Conservation (phyloP, 2,797 vertebrate genomes). For the Argyrosomus regius region DNA sequence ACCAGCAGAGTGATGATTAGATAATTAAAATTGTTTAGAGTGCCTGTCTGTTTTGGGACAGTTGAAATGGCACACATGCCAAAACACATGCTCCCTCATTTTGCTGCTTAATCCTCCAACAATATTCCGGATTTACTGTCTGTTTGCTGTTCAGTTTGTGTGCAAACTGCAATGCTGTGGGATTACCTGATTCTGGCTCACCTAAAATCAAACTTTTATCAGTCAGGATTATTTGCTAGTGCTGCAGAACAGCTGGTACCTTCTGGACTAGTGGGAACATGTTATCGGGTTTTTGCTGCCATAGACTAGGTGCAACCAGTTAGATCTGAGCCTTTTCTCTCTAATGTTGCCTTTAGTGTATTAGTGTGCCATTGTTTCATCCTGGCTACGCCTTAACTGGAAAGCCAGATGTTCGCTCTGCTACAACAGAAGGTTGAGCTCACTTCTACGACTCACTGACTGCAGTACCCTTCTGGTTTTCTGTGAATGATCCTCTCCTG, state of each 20-base stretch:
- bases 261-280: background rate
- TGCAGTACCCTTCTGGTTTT: constrained; percentile 4
- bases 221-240: constrained; percentile 1
- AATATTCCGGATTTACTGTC: constrained; percentile 18
- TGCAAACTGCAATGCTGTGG: background rate
- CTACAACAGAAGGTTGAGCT: constrained; percentile 7
- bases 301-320: background rate
- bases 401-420: constrained; percentile 12
- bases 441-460: constrained; percentile 3
- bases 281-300: background rate
- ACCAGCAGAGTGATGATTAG: constrained; percentile 18
- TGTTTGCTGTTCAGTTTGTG: constrained; percentile 42
- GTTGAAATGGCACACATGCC: constrained; percentile 19
- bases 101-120: constrained; percentile 28
- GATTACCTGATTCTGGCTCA: constrained; percentile 32
- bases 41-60: constrained; percentile 27
- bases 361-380: constrained; percentile 5
- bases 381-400: background rate
- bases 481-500: constrained; percentile 14
- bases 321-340: background rate
- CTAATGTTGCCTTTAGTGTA: constrained; percentile 2
- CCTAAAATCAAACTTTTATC: constrained; percentile 8
- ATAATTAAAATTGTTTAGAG: constrained; percentile 36
- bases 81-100: constrained; percentile 23
- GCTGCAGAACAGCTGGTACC: constrained; percentile 2